phyloP scores from a whole-genome alignment of 1,140 invertebrate genomes.

The Zaprionus africanus region DNA sequence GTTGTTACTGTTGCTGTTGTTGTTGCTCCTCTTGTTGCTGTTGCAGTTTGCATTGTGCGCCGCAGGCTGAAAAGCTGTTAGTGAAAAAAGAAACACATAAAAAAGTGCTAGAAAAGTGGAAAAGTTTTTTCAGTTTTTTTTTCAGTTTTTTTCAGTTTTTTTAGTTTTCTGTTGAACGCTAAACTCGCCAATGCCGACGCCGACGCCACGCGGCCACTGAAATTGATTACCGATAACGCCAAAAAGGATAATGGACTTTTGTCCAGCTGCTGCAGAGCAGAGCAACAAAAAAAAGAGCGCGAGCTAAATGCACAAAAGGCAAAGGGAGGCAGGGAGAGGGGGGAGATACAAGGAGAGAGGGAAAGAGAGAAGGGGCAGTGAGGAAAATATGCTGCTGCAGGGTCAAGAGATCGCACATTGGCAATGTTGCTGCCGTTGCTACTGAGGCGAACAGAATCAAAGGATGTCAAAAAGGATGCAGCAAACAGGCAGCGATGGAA shows the following conservation, averaged over 20 bases:
- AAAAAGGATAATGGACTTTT: constrained; percentile 81
- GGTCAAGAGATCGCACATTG: background rate
- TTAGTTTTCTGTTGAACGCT: constrained; percentile 4
- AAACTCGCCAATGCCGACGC: constrained; percentile 18
- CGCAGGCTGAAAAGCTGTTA: constrained; percentile 47
- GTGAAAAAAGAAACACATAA: background rate
- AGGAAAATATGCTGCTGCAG: background rate
- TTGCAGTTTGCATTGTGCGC: constrained; percentile 51
- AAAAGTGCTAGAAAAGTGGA: constrained; percentile 34
- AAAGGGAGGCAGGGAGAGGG: background rate
- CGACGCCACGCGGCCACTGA: constrained; percentile 55
- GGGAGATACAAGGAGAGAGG: background rate
- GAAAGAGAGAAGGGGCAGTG: background rate
- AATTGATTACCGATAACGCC: constrained; percentile 81
- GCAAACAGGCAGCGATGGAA: background rate
- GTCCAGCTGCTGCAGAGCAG: constrained; percentile 49
- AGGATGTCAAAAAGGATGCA: background rate
- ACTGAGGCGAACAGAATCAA: background rate
- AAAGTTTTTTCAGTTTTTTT: constrained; percentile 52
- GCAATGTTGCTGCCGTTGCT: background rate
- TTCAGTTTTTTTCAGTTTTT: constrained; percentile 35
- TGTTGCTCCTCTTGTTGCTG: constrained; percentile 25
- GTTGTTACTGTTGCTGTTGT: constrained; percentile 41
- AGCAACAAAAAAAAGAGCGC: constrained; percentile 39
- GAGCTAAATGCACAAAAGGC: no score